Evolutionary conservation across 2,888 invertebrate genomes (phyloP), one percentile per base, ranked within the genome.

Genomic region (Drosophila emarginata): DNA sequence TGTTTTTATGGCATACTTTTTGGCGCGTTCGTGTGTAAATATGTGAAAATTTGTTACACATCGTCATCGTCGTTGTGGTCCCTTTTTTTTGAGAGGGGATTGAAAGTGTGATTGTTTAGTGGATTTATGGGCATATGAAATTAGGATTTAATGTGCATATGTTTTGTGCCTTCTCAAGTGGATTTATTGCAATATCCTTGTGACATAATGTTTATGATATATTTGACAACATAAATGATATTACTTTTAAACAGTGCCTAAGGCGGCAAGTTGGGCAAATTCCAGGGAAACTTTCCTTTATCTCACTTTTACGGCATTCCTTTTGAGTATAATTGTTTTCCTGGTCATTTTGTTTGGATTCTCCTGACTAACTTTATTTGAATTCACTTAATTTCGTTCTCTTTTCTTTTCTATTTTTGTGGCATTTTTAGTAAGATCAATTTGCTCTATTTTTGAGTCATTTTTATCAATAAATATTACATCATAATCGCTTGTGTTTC

Each of bases 71-170:
- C 72, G 53, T 64, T 53, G 67, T 12, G 36, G 36, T 32, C 23
- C 18, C 45, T 18, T 37, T 14, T 23, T 57, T 57, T 39, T 7
- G 57, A 21, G 12, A 12, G 37, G 57, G 73, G 70, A 66, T 71
- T 73, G 70, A 72, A 70, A 70, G 70, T 82, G 82, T 82, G 82
- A 82, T 82, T 82, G 82, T 82, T 82, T 82, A 87, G 82, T 82
- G 88, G 86, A 82, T 82, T 82, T 82, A 82, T 85, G 88, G 75
- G 83, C 83, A 87, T 73, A 87, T 85, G 86, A 87, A 87, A 82
- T 82, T 87, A 87, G 88, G 82, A 82, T 87, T 87, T 82, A 82
- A 82, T 82, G 82, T 85, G 82, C 82, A 87, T 87, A 87, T 87
- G 86, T 75, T 78, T 79, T 79, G 64, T 71, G 81, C 36, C 54